Percentiles rank a stretch among this genome's conserved stretches.
Conservation (phyloP, 2,113 vertebrate species). For the Spea multiplicata region DNA sequence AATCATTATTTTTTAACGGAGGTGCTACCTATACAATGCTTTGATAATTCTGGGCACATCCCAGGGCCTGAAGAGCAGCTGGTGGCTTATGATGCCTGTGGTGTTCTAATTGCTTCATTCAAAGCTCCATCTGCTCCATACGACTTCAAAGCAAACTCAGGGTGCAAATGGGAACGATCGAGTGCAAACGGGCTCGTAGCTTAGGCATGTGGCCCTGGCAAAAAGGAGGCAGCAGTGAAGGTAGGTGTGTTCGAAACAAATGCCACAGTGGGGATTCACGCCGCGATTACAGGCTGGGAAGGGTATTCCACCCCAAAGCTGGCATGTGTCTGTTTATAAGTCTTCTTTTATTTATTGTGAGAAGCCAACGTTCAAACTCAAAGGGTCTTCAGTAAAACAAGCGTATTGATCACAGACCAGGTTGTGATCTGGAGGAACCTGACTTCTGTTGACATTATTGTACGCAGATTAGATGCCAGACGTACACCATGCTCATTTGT, state of each 20-base stretch:
- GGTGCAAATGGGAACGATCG: slow-evolving; percentile 47
- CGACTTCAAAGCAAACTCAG: slow-evolving; percentile 47
- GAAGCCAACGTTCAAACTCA: slow-evolving; percentile 1
- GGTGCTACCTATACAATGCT: slow-evolving; percentile 45
- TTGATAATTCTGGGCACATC: slow-evolving; percentile 47
- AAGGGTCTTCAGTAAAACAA: not conserved
- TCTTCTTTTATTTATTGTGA: slow-evolving; percentile 2
- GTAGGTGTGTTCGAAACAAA: slow-evolving; percentile 39
- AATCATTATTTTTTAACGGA: slow-evolving; percentile 13
- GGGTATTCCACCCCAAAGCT: not conserved
- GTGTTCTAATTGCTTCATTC: slow-evolving; percentile 47
- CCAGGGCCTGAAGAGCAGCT: slow-evolving; percentile 35
- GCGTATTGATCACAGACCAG: not conserved
- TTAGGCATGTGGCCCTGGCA: slow-evolving; percentile 38
- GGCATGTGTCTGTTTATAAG: slow-evolving; percentile 8
- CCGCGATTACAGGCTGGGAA: slow-evolving; percentile 27
- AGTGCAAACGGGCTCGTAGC: slow-evolving; percentile 43
- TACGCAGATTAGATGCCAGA: not conserved
- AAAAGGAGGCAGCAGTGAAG: slow-evolving; percentile 10
- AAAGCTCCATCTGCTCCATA: slow-evolving; percentile 48
- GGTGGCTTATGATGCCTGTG: slow-evolving; percentile 39
- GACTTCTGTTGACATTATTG: not conserved
- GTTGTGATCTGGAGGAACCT: not conserved
- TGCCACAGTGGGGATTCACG: slow-evolving; percentile 36
- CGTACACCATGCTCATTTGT: not conserved